A percentile compares a stretch with the other conserved stretches of the same genome.
These are phyloP conservation scores for Hyalella azteca DNA, from an alignment of 2,888 invertebrate genomes.

Conservation along the genomic window DNA sequence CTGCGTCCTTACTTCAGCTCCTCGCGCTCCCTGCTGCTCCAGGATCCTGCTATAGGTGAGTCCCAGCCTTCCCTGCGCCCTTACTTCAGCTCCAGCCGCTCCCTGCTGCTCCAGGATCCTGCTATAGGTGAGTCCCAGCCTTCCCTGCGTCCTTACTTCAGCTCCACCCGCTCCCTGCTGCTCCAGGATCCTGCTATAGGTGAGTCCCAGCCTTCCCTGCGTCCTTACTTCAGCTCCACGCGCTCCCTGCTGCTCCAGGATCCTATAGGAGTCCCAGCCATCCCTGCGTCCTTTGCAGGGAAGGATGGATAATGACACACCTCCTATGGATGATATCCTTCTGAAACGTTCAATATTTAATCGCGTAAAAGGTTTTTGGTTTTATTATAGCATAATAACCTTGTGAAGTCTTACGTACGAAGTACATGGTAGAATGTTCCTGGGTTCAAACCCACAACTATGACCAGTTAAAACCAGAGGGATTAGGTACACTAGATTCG, in stretches of 20 bases:
- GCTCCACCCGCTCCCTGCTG: conserved; percentile 67
- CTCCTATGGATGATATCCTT: no score
- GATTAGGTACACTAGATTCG: no score
- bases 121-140: conserved; percentile 69
- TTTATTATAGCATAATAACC: no score
- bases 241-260: conserved; percentile 46
- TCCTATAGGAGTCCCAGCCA: background rate
- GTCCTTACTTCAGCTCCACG: conserved; percentile 89
- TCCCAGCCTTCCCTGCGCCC: conserved; percentile 85
- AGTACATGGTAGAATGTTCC: no score
- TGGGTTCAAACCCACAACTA: no score
- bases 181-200: background rate
- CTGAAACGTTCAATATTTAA: no score
- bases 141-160: conserved; percentile 92
- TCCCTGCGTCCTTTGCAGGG: no score
- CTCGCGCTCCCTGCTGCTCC: conserved; percentile 58
- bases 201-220: conserved; percentile 83
- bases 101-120: conserved; percentile 42
- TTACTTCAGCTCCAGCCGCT: conserved; percentile 80
- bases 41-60: background rate
- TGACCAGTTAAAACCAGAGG: no score
- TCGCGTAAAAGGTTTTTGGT: no score
- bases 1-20: conserved; percentile 94
- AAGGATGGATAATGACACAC: no score
- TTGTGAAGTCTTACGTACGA: no score